A percentile compares a stretch with the other conserved stretches of the same genome.
Conservation (phyloP, 2,888 invertebrate genomes). For the Adelphocoris suturalis region DNA sequence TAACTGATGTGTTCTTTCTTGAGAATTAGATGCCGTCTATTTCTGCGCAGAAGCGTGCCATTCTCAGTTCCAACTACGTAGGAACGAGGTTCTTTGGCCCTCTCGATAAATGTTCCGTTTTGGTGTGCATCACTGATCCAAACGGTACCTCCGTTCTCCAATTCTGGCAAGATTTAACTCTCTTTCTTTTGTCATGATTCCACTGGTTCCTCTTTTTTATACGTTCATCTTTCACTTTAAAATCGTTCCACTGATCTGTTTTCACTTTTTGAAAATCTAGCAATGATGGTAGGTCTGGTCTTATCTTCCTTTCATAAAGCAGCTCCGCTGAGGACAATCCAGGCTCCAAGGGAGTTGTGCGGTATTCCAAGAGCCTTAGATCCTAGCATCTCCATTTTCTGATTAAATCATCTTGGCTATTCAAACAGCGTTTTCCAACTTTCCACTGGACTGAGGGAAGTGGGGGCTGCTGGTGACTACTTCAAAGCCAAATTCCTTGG, state of each 20-base stretch:
- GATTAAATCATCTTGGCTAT: neutral
- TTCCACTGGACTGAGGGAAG: neutral
- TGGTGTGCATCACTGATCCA: neutral
- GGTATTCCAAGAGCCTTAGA: neutral
- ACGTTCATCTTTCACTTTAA: neutral
- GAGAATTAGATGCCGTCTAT: neutral
- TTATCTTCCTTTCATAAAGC: neutral
- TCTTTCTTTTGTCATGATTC: neutral
- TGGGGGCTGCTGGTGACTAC: neutral
- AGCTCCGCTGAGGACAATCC: neutral
- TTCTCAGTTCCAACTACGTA: neutral
- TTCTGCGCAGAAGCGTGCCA: neutral
- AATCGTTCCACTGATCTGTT: neutral
- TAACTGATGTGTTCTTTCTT: neutral
- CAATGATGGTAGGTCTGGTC: neutral
- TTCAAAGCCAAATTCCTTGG: neutral
- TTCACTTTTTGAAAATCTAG: neutral
- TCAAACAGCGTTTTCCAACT: slow-evolving; percentile 7
- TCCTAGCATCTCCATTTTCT: slow-evolving; percentile 1
- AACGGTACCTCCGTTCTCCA: neutral
- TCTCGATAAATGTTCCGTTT: neutral
- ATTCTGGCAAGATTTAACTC: neutral
- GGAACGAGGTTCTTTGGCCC: neutral
- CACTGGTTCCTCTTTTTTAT: neutral
- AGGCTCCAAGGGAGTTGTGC: neutral